phyloP scores from a whole-genome alignment of 2,888 invertebrate genomes.

The Amphipoea lucens region DNA sequence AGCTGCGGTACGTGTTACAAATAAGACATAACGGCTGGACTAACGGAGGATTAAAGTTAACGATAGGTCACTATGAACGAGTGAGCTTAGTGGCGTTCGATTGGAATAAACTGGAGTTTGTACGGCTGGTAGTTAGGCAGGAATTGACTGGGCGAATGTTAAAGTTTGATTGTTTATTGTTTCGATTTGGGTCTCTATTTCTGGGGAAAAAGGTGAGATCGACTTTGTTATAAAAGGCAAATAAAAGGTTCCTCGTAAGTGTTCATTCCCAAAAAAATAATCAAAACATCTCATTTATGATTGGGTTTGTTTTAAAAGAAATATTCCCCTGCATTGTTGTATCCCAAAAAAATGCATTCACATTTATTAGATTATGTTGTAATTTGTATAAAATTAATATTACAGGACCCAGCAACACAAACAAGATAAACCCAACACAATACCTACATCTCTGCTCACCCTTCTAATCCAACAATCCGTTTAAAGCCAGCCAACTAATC shows the following conservation, averaged over 20 bases:
- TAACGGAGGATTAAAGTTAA: slow-evolving; percentile 69
- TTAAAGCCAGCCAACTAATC: slow-evolving; percentile 45
- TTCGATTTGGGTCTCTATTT: slow-evolving; percentile 17
- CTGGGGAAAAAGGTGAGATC: background rate
- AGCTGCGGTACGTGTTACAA: slow-evolving; percentile 86
- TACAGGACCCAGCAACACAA: background rate
- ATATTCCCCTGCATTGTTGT: too few species aligned
- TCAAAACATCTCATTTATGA: background rate
- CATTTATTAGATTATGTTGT: background rate
- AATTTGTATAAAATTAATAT: slow-evolving; percentile 10
- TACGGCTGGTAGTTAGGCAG: slow-evolving; percentile 50
- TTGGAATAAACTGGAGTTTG: slow-evolving; percentile 62
- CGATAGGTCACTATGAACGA: slow-evolving; percentile 60
- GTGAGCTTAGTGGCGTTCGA: slow-evolving; percentile 55
- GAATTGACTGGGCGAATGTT: slow-evolving; percentile 45
- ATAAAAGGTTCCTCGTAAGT: background rate
- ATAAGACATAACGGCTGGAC: slow-evolving; percentile 85
- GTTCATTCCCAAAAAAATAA: background rate
- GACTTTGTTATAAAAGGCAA: background rate
- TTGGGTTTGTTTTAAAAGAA: background rate
- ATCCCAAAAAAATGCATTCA: background rate
- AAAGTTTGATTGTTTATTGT: slow-evolving; percentile 52
- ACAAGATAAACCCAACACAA: background rate
- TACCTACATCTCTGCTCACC: slow-evolving; percentile 16
- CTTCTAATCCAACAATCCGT: slow-evolving; percentile 39